These are phyloP conservation scores for Callocephalon fimbriatum DNA, from an alignment of 2,113 vertebrate species.

Conservation along the genomic window DNA sequence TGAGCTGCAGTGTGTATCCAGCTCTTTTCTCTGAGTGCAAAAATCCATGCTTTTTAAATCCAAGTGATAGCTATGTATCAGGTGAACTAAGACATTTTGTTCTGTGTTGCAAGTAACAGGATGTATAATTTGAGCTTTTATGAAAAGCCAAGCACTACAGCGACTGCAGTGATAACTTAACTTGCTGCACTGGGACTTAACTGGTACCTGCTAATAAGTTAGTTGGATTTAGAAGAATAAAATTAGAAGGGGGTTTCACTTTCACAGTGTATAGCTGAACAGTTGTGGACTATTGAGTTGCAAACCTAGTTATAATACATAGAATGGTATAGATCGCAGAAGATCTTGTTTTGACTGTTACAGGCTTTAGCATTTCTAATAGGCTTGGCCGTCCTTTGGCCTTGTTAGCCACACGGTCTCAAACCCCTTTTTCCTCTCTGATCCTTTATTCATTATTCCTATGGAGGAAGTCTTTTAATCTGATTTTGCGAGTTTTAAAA, in stretches of 20 bases:
- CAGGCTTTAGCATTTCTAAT: background rate
- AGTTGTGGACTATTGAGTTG: slow-evolving; percentile 58
- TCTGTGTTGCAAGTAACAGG: background rate
- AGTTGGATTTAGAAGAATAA: slow-evolving; percentile 43
- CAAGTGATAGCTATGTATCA: background rate
- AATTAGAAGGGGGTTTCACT: slow-evolving; percentile 43
- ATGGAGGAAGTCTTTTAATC: background rate
- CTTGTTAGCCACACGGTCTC: background rate
- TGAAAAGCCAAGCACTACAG: background rate
- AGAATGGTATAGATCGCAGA: slow-evolving; percentile 41
- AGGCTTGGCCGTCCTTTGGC: background rate
- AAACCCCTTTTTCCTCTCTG: background rate
- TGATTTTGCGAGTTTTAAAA: background rate
- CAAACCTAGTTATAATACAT: slow-evolving; percentile 48
- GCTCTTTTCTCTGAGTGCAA: background rate
- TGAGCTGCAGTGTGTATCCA: background rate
- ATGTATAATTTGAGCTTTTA: background rate
- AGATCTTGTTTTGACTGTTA: slow-evolving; percentile 58
- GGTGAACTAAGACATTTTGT: background rate
- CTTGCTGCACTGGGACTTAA: background rate
- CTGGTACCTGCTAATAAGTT: slow-evolving; percentile 36
- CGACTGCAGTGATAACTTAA: background rate
- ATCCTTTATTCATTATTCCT: background rate
- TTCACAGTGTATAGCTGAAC: slow-evolving; percentile 45
- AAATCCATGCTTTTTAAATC: background rate